These are phyloP conservation scores for Ammospiza nelsoni DNA, from an alignment of 2,113 vertebrate species.

Conservation along the genomic window DNA sequence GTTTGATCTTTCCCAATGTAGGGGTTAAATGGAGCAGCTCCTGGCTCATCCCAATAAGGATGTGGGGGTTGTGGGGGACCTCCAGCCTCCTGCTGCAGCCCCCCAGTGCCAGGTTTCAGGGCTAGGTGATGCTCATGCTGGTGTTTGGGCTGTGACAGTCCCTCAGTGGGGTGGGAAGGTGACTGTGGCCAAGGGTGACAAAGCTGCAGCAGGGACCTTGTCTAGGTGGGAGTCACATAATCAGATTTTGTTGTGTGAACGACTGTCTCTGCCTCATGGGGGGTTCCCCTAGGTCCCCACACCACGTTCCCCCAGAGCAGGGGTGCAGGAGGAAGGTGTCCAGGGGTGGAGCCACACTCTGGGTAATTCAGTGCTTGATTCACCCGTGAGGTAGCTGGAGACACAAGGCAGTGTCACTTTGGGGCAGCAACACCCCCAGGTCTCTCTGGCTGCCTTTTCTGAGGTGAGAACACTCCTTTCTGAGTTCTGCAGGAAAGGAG, in stretches of 20 bases:
- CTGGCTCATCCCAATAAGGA: neutral
- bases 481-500: neutral
- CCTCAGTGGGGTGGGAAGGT: neutral
- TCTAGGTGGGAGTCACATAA: accelerated
- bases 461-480: neutral
- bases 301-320: accelerated
- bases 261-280: neutral
- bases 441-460: neutral
- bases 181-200: neutral
- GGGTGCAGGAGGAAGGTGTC: neutral
- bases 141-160: neutral
- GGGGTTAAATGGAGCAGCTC: neutral
- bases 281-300: too few relatives aligned
- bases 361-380: neutral
- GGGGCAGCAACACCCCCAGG: neutral
- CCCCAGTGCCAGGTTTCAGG: neutral
- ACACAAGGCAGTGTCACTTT: accelerated
- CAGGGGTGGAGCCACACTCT: neutral
- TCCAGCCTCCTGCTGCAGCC: neutral
- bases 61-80: neutral
- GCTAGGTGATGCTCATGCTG: neutral
- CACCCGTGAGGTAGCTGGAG: accelerated
- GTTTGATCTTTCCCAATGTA: too few relatives aligned
- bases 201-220: neutral
- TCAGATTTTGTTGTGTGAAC: neutral